Conservation (phyloP, 2,797 vertebrate species). For the Cynodonichthys magdalenae region DNA sequence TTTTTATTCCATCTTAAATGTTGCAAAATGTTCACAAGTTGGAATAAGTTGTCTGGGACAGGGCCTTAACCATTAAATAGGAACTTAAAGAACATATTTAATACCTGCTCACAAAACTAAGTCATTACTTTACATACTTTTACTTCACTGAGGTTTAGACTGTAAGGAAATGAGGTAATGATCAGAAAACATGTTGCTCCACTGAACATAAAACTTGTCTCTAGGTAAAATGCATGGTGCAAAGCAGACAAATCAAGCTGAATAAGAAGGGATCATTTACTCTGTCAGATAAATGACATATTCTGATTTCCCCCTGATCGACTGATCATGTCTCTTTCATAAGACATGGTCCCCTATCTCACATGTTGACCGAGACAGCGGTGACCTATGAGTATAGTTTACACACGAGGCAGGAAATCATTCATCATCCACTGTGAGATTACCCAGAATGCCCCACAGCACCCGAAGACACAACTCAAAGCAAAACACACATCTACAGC, state of each 20-base stretch:
- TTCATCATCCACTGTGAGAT: constrained; percentile 52
- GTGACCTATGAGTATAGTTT: constrained; percentile 54
- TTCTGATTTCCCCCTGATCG: constrained; percentile 35
- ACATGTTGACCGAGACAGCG: constrained; percentile 40
- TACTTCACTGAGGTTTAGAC: background rate
- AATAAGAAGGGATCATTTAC: constrained; percentile 17
- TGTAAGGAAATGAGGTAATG: background rate
- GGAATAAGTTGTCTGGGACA: too few species aligned
- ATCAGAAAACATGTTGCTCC: constrained; percentile 4
- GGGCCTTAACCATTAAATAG: too few species aligned
- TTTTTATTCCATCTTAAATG: too few species aligned
- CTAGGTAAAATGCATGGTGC: constrained; percentile 9
- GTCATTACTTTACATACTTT: background rate
- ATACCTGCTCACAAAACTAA: background rate
- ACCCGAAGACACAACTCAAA: constrained; percentile 34
- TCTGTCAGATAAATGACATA: constrained; percentile 13
- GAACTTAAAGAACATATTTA: background rate
- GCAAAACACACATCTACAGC: constrained; percentile 28
- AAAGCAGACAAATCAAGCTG: constrained; percentile 31
- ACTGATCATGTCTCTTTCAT: constrained; percentile 45
- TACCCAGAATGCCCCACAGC: constrained; percentile 11
- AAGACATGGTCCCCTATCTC: constrained; percentile 34
- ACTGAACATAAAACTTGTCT: background rate
- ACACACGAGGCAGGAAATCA: constrained; percentile 56
- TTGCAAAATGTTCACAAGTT: too few species aligned